phyloP scores from a whole-genome alignment of 2,113 vertebrate species.

The Neotragus moschatus region DNA sequence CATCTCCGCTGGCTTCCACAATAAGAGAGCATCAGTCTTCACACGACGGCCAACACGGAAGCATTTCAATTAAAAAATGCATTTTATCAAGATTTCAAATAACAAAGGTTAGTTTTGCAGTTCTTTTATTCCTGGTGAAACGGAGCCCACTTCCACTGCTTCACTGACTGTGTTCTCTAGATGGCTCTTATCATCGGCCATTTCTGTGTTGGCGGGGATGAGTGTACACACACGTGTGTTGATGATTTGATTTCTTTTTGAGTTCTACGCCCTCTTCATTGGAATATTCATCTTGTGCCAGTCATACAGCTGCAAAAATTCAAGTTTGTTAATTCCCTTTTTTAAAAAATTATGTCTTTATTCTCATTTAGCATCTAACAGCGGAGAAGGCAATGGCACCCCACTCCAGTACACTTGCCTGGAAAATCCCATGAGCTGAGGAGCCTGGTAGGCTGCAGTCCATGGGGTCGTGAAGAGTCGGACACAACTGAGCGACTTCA shows the following conservation, averaged over 20 bases:
- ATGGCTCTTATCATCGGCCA: accelerated
- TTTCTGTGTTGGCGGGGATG: neutral
- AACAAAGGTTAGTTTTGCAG: neutral
- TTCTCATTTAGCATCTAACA: neutral
- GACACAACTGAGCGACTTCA: too few relatives aligned
- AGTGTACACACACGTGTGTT: accelerated
- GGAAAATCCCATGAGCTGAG: too few relatives aligned
- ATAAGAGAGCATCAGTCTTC: neutral
- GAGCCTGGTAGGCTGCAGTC: too few relatives aligned
- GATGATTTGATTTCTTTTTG: neutral
- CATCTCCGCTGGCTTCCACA: accelerated
- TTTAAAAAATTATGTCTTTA: neutral
- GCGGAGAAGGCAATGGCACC: too few relatives aligned
- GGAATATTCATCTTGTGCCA: neutral
- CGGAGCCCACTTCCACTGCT: accelerated
- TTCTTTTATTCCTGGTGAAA: neutral
- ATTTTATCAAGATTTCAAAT: neutral
- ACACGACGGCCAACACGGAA: accelerated
- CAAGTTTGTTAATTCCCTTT: neutral
- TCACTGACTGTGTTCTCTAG: accelerated
- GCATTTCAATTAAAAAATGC: neutral
- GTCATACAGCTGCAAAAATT: neutral
- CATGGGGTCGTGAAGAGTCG: too few relatives aligned
- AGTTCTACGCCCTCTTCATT: too few relatives aligned
- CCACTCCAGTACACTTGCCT: too few relatives aligned